Conservation (phyloP, 1,140 invertebrate genomes). For the Marisa cornuarietis region DNA sequence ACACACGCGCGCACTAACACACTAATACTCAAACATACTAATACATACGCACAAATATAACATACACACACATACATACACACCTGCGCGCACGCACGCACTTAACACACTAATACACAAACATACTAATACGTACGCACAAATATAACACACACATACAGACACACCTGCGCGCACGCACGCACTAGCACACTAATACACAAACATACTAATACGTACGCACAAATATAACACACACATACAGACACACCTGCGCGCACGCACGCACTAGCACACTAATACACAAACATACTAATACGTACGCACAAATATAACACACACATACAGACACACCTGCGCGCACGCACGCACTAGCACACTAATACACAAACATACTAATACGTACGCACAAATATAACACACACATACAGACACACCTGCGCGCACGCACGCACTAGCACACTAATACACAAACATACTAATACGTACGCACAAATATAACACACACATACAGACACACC, state of each 20-base stretch:
- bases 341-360: not conserved
- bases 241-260: no score
- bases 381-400: not conserved
- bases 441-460: constrained; percentile 4
- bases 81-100: no score
- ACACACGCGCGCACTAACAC: not conserved
- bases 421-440: constrained; percentile 5
- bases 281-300: not conserved
- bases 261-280: constrained; percentile 4
- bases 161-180: no score
- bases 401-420: no score
- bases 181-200: not conserved
- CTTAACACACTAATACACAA: constrained; percentile 4
- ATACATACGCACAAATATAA: not conserved
- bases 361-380: not conserved
- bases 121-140: not conserved
- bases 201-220: not conserved
- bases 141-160: no score
- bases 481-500: no score
- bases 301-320: no score
- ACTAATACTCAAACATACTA: not conserved
- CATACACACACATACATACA: not conserved
- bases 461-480: not conserved
- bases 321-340: no score
- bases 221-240: not conserved